phyloP scores from a whole-genome alignment of 1,140 invertebrate genomes.

The Drosophila simulans region DNA sequence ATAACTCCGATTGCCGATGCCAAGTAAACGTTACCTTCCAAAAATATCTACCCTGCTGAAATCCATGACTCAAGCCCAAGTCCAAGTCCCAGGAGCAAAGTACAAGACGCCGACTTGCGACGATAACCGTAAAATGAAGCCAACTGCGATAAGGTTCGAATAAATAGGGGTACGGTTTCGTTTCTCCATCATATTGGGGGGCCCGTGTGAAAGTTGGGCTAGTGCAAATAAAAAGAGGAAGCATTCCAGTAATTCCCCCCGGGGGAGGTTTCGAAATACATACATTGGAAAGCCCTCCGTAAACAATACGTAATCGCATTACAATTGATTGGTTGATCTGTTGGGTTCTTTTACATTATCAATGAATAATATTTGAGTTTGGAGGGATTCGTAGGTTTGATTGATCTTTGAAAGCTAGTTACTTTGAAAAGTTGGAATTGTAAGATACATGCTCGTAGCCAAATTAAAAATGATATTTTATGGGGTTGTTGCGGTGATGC shows the following conservation, averaged over 20 bases:
- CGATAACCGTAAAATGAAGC: constrained; percentile 4
- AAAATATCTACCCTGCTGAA: background rate
- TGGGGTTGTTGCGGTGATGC: background rate
- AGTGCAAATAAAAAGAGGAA: background rate
- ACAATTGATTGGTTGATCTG: background rate
- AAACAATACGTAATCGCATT: background rate
- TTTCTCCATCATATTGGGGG: background rate
- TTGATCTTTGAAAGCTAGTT: background rate
- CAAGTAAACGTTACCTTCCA: constrained; percentile 9
- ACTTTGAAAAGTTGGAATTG: no score
- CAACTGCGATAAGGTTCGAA: background rate
- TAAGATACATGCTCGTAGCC: no score
- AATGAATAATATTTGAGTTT: no score
- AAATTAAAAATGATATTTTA: background rate
- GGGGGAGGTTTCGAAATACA: background rate
- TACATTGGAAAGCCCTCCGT: background rate
- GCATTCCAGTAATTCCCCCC: background rate
- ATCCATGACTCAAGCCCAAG: constrained; percentile 29
- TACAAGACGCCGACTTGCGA: constrained; percentile 2
- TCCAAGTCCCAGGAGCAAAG: constrained; percentile 21
- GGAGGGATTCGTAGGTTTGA: background rate
- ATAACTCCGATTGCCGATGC: constrained; percentile 6
- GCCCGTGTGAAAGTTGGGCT: constrained; percentile 36
- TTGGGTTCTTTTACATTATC: no score
- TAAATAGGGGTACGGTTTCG: constrained; percentile 4